phyloP scores from a whole-genome alignment of 2,888 invertebrate species.

The Mactromeris polynyma region DNA sequence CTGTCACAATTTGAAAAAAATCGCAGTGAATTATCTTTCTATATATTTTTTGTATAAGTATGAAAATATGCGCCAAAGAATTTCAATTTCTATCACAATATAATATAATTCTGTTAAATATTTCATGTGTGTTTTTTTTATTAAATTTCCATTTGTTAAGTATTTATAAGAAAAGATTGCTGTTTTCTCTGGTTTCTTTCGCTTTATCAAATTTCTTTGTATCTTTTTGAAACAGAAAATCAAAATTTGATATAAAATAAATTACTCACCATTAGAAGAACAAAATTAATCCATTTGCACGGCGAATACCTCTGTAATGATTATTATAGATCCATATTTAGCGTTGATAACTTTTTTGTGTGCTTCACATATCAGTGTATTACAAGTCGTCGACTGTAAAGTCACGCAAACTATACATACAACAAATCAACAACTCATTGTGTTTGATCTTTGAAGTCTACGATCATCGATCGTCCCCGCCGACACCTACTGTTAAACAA shows the following conservation, averaged over 20 bases:
- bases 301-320: not conserved
- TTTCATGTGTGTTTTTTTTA: no score
- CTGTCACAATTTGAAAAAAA: no score
- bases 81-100: no score
- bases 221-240: not conserved
- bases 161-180: not conserved
- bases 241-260: not conserved
- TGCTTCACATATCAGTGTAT: not conserved
- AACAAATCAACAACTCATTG: constrained; percentile 9
- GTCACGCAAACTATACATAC: not conserved
- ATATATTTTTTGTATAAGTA: no score
- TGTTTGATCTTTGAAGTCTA: constrained; percentile 6
- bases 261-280: not conserved
- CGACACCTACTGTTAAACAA: constrained; percentile 40
- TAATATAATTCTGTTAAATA: no score
- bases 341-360: not conserved
- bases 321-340: constrained; percentile 5
- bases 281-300: not conserved
- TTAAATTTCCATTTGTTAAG: not conserved
- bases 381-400: not conserved
- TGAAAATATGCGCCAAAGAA: no score
- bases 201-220: not conserved
- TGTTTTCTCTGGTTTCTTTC: not conserved
- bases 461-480: not conserved
- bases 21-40: no score